A percentile compares a stretch with the other conserved stretches of the same genome.
Evolutionary conservation across 2,888 invertebrate species (phyloP).

Genomic region (Neelides folsomi): DNA sequence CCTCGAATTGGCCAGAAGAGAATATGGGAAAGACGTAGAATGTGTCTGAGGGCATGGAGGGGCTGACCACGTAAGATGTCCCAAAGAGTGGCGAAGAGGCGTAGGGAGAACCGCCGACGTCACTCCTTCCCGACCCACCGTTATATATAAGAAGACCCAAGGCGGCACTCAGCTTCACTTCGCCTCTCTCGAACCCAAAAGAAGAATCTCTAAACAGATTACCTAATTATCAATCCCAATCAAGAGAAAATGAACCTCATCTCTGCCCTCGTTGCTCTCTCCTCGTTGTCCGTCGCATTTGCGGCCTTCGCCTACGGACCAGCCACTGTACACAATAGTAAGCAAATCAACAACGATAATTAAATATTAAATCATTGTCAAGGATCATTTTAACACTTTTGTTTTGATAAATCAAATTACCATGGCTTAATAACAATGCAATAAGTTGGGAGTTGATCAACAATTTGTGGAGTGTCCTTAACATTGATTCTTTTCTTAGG

Average conservation of each 20-base stretch:
- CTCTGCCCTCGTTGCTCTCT: constrained; percentile 13
- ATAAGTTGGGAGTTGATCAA: not conserved
- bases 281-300: constrained; percentile 16
- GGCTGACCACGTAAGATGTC: too few relatives aligned
- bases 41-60: too few relatives aligned
- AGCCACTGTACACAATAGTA: constrained; percentile 30
- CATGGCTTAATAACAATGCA: too few relatives aligned
- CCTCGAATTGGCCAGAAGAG: too few relatives aligned
- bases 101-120: constrained; percentile 4
- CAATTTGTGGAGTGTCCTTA: not conserved
- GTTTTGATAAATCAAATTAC: not conserved
- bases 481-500: constrained; percentile 10
- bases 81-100: too few relatives aligned
- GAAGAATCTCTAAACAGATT: constrained; percentile 2
- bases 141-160: constrained; percentile 14
- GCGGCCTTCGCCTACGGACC: constrained; percentile 28
- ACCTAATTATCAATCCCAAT: not conserved
- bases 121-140: constrained; percentile 8
- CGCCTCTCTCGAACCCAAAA: constrained; percentile 5
- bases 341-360: constrained; percentile 9
- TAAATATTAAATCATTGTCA: not conserved
- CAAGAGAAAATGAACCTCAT: constrained; percentile 15
- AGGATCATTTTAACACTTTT: not conserved
- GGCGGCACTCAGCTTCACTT: not conserved
- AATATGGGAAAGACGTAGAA: too few relatives aligned